These are phyloP conservation scores for Lamprologus ornatipinnis DNA, from an alignment of 2,113 vertebrate species.

Conservation along the genomic window DNA sequence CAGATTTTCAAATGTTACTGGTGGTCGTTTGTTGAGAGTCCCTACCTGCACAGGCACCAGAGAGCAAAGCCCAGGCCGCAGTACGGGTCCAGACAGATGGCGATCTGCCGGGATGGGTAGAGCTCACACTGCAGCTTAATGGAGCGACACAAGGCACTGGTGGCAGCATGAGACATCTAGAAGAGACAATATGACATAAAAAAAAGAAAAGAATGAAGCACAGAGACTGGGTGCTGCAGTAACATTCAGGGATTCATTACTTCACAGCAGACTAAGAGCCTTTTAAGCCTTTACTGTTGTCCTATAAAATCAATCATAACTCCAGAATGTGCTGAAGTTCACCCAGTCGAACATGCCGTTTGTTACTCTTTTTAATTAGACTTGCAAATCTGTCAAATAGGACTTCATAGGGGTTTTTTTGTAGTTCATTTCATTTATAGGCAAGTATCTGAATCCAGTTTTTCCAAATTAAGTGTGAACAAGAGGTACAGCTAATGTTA, in stretches of 20 bases:
- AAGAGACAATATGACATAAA: background rate
- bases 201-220: background rate
- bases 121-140: conserved; percentile 96
- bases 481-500: background rate
- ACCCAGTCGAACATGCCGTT: background rate
- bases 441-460: background rate
- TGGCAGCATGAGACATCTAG: conserved; percentile 94
- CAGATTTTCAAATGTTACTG: background rate
- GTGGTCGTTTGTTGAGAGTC: background rate
- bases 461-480: background rate
- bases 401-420: accelerated
- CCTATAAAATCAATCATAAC: background rate
- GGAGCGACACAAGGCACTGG: conserved; percentile 94
- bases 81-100: conserved; percentile 95
- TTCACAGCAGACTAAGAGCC: background rate
- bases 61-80: conserved; percentile 95
- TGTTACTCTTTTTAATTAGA: background rate
- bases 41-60: conserved; percentile 94
- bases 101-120: conserved; percentile 92
- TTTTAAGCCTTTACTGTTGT: background rate
- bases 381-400: background rate
- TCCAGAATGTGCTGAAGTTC: background rate
- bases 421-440: background rate
- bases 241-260: background rate
- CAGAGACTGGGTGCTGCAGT: background rate